Evolutionary conservation across 2,888 invertebrate species (phyloP).

Genomic region (Euzophera pinguis): DNA sequence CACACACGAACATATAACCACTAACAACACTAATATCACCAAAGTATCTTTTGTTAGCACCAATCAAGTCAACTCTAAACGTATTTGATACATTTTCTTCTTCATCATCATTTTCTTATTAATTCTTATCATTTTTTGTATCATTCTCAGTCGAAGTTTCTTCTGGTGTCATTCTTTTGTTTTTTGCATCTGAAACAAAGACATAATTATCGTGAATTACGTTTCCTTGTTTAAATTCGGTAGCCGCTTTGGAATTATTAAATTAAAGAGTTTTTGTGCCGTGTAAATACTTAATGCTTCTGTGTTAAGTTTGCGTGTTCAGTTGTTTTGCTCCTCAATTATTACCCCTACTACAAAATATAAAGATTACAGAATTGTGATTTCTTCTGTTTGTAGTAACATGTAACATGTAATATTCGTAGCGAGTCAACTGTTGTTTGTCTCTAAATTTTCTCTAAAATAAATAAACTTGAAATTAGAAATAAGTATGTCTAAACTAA

Average conservation of each 20-base stretch:
- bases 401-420: too few species aligned
- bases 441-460: too few species aligned
- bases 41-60: conserved; percentile 24
- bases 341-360: conserved; percentile 33
- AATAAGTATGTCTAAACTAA: too few species aligned
- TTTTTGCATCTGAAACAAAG: conserved; percentile 63
- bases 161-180: conserved; percentile 34
- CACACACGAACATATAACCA: conserved; percentile 17
- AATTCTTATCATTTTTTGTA: conserved; percentile 35
- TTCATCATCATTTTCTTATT: conserved; percentile 42
- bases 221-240: conserved; percentile 37
- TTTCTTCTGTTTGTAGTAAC: too few species aligned
- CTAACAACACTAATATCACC: conserved; percentile 25
- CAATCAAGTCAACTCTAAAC: conserved; percentile 63
- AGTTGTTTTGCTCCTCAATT: conserved; percentile 41
- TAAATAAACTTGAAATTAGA: too few species aligned
- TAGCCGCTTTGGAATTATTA: conserved; percentile 40
- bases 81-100: conserved; percentile 50
- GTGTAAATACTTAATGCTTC: conserved; percentile 37
- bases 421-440: too few species aligned
- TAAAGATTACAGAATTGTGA: neutral
- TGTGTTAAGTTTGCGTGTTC: conserved; percentile 45
- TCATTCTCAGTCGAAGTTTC: conserved; percentile 30
- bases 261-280: conserved; percentile 36
- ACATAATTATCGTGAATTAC: conserved; percentile 40